Base-by-base conservation (phyloP, 2,113 vertebrate species). In the Oxygymnocypris stewartii region DNA sequence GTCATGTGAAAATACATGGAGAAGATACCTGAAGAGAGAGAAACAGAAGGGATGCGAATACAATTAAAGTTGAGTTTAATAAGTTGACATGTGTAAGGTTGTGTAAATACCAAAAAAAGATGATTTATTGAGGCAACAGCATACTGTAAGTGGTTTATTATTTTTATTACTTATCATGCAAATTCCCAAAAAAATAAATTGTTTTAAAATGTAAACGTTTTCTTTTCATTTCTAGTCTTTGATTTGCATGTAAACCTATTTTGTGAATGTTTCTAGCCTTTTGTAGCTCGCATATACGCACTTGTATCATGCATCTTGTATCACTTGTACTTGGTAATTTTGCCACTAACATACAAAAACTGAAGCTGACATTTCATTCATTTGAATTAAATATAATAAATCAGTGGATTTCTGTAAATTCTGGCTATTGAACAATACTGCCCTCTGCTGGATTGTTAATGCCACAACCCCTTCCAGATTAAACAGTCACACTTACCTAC, bases 1-100 rank as follows among this genome's bases (percentile, higher is more conserved):
- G 98, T 99, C 96, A 97, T 97, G 94, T 99, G 98, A 88, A 97
- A 99, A 88, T 99, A 99, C 0, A 89, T 89, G 4, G 97, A 99
- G 92, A 98, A 98, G 2, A 96, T 0, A 0, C 98, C 98, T 99
- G 9, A 13, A 54, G 25, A 67, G 51, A 69, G 16, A 89, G 23
- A n/a, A n/a, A n/a, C 10, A 74, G 40, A 73, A n/a, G 35, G 20
- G 35, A 74, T 5, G 67, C 3, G 67, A 69, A 37, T 69, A 69
- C 65, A 69, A 18, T 16, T 42, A 23, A 69, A 69, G 5, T 4
- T 8, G 13, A 67, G 5, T 35, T 67, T 14, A 67, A 67, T 31
- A 69, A 14, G 13, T 69, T 35, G 6, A 67, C n/a, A 25, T 25
- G 25, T 65, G 12, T 67, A 14, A 67, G 23, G 63, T 67, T 4